Evolutionary conservation across 1,140 invertebrate species (phyloP), one percentile per base, ranked within the genome.

Genomic region (Calephelis nemesis): DNA sequence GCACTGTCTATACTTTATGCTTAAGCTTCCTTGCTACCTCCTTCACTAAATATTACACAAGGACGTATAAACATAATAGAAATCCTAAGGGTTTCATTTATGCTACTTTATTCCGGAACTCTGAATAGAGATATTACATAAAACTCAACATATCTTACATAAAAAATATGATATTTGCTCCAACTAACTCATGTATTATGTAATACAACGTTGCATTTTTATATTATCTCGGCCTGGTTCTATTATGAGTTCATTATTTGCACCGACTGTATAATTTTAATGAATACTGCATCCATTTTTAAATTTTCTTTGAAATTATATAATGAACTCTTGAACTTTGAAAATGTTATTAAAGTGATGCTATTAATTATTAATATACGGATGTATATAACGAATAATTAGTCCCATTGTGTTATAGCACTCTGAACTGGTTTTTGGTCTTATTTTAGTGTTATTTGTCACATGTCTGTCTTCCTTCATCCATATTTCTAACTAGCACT

Each of bases 221-320:
- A 39, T 60, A 40, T 60, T 60, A 58, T 30, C 54, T 40, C 54
- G 54, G 54, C 54, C 54, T 60, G 54, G 30, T 60, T 60, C 54
- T 60, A 12, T 60, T 40, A 39, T 60, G 54, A 60, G 54, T 40
- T 60, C 54, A 60, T 60, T 60, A 60, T 60, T 60, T n/a, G 54
- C 54, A 60, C 39, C 54, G 39, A 60, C 54, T 60, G 54, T 60
- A 60, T 60, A 39, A 60, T 60, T 60, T 60, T 60, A 60, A 60
- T 60, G 54, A 60, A 60, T 40, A 40, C 54, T 60, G 52, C 52
- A 58, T 39, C 19, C 10, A 60, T 60, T 60, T 60, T 60, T 7
- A 60, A 40, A 60, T 12, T 60, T 60, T 12, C 11, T 40, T 60
- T 60, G 11, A 12, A 60, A 60, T 60, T 7, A 60, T n/a, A 39